Evolutionary conservation across 2,113 vertebrate genomes (phyloP).

Genomic region (Pongo pygmaeus): DNA sequence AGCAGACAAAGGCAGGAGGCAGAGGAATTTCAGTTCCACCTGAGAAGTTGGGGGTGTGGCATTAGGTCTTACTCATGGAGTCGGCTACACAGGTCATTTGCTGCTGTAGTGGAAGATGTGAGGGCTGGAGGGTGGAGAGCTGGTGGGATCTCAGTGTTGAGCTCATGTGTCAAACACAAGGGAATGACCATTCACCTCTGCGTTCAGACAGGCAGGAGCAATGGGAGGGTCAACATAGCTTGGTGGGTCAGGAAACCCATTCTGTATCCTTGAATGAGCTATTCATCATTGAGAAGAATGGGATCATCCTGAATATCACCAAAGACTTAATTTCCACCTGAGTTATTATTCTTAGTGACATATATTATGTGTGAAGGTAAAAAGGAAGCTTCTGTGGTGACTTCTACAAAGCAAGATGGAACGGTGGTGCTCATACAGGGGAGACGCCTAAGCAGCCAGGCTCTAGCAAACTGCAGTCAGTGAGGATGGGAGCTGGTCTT

Average conservation of each 20-base stretch:
- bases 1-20: not conserved
- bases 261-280: accelerated
- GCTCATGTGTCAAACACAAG: not conserved
- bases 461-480: not conserved
- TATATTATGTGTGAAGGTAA: not conserved
- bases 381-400: not conserved
- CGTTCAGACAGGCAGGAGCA: not conserved
- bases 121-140: accelerated
- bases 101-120: too few relatives aligned
- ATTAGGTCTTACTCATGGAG: too few relatives aligned
- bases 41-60: not conserved
- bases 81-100: not conserved
- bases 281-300: not conserved
- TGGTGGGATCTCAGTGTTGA: not conserved
- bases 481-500: accelerated
- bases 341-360: not conserved
- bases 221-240: not conserved
- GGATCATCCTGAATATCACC: not conserved
- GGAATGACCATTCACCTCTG: accelerated
- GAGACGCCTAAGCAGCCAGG: accelerated
- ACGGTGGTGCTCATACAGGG: accelerated
- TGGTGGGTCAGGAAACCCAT: not conserved
- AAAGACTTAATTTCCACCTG: not conserved
- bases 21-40: not conserved
- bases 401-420: not conserved